Evolutionary conservation across 2,888 invertebrate genomes (phyloP).

Genomic region (Cataglyphis livida): DNA sequence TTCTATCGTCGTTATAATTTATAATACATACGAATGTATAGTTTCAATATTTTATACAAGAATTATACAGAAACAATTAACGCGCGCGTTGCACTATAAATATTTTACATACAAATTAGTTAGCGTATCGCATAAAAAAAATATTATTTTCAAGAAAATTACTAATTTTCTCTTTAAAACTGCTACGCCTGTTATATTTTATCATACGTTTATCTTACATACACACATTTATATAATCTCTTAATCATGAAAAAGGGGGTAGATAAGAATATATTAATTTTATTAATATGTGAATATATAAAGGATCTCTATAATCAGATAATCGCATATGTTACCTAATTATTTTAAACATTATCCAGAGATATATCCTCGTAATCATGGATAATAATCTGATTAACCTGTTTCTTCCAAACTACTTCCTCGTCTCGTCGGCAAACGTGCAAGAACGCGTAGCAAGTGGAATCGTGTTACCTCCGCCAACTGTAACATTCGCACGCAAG

Average conservation of each 20-base stretch:
- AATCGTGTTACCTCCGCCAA: slow-evolving; percentile 55
- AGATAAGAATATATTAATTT: not conserved
- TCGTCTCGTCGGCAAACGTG: slow-evolving; percentile 46
- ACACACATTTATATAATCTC: not conserved
- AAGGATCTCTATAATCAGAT: not conserved
- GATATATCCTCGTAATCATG: not conserved
- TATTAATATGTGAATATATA: not conserved
- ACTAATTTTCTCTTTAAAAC: not conserved
- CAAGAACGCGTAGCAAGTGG: slow-evolving; percentile 38
- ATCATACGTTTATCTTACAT: not conserved
- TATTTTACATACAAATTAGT: not conserved
- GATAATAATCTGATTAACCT: not conserved
- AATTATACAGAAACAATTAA: not conserved
- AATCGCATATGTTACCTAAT: not conserved
- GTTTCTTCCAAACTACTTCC: slow-evolving; percentile 12
- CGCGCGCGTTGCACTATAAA: not conserved
- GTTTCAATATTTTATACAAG: not conserved
- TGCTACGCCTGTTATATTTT: not conserved
- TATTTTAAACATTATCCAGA: not conserved
- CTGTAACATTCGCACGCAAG: slow-evolving; percentile 61
- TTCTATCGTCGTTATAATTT: slow-evolving; percentile 15
- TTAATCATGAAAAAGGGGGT: not conserved
- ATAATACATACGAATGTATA: not conserved
- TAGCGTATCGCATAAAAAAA: not conserved
- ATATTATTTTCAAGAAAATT: not conserved